phyloP scores from a whole-genome alignment of 2,113 vertebrate genomes.

The Bos javanicus region DNA sequence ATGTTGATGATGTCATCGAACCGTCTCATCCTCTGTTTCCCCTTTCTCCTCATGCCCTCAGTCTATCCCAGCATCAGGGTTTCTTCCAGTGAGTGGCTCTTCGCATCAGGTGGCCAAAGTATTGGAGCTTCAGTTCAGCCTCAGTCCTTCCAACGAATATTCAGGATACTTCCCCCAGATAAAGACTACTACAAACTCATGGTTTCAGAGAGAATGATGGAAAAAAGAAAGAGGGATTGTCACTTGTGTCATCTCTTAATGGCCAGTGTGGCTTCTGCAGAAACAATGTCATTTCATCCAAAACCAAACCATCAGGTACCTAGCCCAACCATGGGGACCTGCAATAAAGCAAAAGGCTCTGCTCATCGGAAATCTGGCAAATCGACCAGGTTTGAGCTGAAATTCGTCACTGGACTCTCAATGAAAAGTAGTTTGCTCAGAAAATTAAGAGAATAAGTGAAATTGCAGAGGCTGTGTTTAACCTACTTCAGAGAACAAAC shows the following conservation, averaged over 20 bases:
- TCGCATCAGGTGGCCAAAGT: neutral
- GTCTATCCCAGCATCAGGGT: neutral
- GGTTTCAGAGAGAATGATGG: neutral
- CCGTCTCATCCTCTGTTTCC: neutral
- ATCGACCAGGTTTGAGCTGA: neutral
- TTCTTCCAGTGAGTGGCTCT: neutral
- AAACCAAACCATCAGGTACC: neutral
- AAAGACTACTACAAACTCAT: neutral
- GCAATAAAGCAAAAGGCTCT: neutral
- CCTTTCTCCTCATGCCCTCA: neutral
- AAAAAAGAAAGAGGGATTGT: neutral
- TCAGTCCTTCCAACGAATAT: neutral
- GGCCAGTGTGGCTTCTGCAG: neutral
- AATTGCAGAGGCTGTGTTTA: neutral
- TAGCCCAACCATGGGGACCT: neutral
- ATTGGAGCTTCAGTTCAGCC: neutral
- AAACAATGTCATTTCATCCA: neutral
- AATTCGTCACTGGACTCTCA: neutral
- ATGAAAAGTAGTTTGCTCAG: neutral
- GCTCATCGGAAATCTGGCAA: neutral
- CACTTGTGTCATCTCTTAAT: neutral
- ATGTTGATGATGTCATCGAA: neutral
- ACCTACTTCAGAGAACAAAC: neutral
- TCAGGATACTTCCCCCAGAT: neutral
- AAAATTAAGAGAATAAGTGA: conserved; percentile 22